A percentile compares a stretch with the other conserved stretches of the same genome.
phyloP scores from a whole-genome alignment of 2,113 vertebrate genomes.

The Lontra canadensis region DNA sequence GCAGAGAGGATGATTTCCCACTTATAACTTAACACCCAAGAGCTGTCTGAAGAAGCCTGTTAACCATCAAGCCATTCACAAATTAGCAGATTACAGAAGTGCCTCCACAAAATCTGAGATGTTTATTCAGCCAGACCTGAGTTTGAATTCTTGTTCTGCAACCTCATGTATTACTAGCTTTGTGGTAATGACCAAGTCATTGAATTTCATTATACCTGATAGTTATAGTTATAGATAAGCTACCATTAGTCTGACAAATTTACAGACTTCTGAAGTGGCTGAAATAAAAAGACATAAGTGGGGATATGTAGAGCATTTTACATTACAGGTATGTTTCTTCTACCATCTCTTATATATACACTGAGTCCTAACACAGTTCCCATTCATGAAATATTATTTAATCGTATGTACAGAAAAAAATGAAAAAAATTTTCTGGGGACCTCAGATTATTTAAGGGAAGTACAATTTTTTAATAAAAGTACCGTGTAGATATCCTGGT shows the following conservation, averaged over 20 bases:
- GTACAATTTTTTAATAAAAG: background rate
- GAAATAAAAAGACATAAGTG: background rate
- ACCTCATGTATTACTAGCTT: background rate
- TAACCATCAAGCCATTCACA: background rate
- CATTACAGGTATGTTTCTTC: background rate
- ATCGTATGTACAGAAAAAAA: background rate
- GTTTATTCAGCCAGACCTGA: background rate
- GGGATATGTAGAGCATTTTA: background rate
- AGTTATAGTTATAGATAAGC: too few species aligned
- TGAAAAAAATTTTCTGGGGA: background rate
- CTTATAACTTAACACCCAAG: background rate
- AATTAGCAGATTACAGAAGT: background rate
- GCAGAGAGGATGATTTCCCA: background rate
- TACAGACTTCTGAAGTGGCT: too few species aligned
- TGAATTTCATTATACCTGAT: background rate
- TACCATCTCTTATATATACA: background rate
- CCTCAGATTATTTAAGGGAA: background rate
- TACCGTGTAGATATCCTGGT: background rate
- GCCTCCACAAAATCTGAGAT: background rate
- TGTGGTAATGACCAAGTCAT: background rate
- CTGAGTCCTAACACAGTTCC: background rate
- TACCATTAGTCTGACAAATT: too few species aligned
- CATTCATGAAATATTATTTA: background rate
- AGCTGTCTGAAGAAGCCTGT: background rate
- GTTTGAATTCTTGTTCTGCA: conserved; percentile 9